Percentiles rank a stretch among this genome's conserved stretches.
Conservation (phyloP, 2,113 vertebrate species). For the Lathamus discolor region DNA sequence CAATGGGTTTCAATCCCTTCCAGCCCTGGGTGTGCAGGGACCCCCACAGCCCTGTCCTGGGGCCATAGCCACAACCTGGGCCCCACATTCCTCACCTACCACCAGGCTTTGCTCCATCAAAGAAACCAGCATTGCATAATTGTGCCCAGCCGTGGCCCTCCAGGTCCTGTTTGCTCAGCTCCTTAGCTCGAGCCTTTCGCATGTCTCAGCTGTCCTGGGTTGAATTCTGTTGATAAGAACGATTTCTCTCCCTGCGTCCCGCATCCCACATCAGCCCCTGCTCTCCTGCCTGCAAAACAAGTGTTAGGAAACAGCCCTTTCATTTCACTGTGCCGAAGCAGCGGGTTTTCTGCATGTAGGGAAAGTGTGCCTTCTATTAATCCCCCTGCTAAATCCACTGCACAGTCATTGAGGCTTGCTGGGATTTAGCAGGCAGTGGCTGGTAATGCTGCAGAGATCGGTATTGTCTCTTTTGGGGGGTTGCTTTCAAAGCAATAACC, state of each 20-base stretch:
- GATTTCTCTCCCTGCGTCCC: background rate
- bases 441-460: background rate
- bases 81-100: background rate
- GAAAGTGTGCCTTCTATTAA: constrained; percentile 40
- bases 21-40: accelerated
- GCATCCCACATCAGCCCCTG: background rate
- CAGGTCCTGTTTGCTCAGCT: background rate
- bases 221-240: background rate
- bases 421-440: constrained; percentile 43
- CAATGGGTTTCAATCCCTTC: background rate
- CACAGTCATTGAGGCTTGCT: background rate
- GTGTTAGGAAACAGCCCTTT: background rate
- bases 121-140: background rate
- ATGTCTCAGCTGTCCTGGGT: background rate
- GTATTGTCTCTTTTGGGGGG: background rate
- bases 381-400: constrained; percentile 31
- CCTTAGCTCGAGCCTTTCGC: constrained; percentile 1
- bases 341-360: background rate
- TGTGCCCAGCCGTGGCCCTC: background rate
- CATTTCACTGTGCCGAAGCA: background rate
- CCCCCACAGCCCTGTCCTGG: accelerated
- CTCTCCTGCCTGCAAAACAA: background rate
- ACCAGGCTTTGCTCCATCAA: background rate
- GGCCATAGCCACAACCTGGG: background rate
- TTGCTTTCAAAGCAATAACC: constrained; percentile 11